Base-by-base conservation (phyloP, 2,888 invertebrate species). In the Protodeltote pygarga region DNA sequence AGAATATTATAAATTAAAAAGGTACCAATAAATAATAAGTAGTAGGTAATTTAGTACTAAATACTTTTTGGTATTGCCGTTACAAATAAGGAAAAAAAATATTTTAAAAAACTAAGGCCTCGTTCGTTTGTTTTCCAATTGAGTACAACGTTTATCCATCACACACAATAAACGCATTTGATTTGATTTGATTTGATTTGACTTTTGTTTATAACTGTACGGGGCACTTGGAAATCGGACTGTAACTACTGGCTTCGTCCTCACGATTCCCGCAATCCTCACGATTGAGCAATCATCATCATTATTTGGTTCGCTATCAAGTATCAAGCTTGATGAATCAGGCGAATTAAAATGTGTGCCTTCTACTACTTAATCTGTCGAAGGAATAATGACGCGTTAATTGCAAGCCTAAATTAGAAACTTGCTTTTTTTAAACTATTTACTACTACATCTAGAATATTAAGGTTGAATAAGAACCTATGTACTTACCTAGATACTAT, bases 211-310 rank as follows among this genome's bases (percentile, higher is more conserved):
- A 13, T 11, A 25, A 45, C 21, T 34, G 47, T 53, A 57, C 39
- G 21, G 15, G 14, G 8, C 27, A 17, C 11, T 44, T 24, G 35
- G 31, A 10, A 50, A 42, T 34, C 45, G 31, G 10, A 27, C 23
- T 13, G 13, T 31, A 32, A 25, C 27, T 24, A 46, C n/a, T 13
- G 20, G 27, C 24, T 42, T 50, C 47, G 59, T 47, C 67, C 55
- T 52, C 34, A 42, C 35, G 28, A n/a, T 19, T 34, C 31, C 20
- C 28, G 42, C 31, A 33, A 40, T 28, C 45, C 48, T 51, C n/a
- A n/a, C n/a, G n/a, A n/a, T n/a, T 67, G 42, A 38, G 65, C 35
- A 71, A 68, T 48, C 41, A 28, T 19, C 38, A 4, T 33, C 33
- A n/a, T n/a, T n/a, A n/a, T n/a, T n/a, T n/a, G n/a, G n/a, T 14